Conservation (phyloP, 2,113 vertebrate species). For the Pelecanus crispus region DNA sequence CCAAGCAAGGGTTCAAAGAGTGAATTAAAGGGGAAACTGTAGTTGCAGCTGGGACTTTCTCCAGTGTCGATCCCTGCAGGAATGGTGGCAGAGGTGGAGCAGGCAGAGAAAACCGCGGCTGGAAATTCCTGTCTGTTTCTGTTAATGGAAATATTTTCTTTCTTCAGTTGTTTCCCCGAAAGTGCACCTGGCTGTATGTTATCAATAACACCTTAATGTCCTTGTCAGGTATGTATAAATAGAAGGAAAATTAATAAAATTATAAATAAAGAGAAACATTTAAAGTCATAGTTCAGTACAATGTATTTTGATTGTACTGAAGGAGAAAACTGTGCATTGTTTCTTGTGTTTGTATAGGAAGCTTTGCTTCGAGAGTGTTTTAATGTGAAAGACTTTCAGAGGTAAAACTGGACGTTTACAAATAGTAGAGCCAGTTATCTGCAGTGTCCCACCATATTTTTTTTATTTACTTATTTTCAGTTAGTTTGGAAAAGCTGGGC, state of each 20-base stretch:
- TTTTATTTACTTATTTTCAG: background rate
- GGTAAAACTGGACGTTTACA: background rate
- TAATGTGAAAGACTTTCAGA: background rate
- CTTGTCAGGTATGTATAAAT: constrained; percentile 84
- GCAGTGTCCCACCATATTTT: background rate
- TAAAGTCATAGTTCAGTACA: background rate
- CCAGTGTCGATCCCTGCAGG: background rate
- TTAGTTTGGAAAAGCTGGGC: background rate
- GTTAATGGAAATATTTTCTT: background rate
- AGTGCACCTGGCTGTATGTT: constrained; percentile 95
- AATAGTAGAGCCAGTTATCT: background rate
- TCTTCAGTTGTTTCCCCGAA: constrained; percentile 89
- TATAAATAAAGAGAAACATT: background rate
- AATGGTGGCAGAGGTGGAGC: background rate
- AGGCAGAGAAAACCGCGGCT: background rate
- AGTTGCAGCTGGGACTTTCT: background rate
- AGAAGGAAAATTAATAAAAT: background rate
- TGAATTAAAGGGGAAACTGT: background rate
- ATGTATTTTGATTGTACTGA: background rate
- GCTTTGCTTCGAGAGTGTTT: background rate
- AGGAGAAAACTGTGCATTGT: background rate
- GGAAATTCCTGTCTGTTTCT: background rate
- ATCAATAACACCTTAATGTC: constrained; percentile 99
- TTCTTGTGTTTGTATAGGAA: background rate
- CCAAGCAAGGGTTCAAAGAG: background rate